These are phyloP conservation scores for Eptesicus fuscus DNA, from an alignment of 2,113 vertebrate genomes.

Conservation along the genomic window DNA sequence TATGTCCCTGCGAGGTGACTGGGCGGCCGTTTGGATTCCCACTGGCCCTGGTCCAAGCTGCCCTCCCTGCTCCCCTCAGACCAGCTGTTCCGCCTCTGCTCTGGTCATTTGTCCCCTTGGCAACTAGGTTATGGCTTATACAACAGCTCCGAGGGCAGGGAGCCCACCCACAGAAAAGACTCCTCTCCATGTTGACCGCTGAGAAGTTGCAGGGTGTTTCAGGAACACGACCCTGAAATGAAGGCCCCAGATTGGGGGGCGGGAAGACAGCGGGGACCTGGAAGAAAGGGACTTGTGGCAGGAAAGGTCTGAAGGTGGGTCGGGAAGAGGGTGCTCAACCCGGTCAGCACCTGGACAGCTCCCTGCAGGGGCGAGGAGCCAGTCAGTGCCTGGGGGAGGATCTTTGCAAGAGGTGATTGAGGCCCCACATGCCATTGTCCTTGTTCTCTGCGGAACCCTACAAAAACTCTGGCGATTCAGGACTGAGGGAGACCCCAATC, in stretches of 20 bases:
- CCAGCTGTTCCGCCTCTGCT: slow-evolving; percentile 53
- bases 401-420: not conserved
- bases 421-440: fast-evolving
- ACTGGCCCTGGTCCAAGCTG: not conserved
- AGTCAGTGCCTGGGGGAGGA: fast-evolving
- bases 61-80: not conserved
- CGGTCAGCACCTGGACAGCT: slow-evolving; percentile 57
- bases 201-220: not conserved
- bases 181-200: not conserved
- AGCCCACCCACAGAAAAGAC: not conserved
- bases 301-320: not conserved
- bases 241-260: not conserved
- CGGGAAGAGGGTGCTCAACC: fast-evolving
- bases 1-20: not conserved
- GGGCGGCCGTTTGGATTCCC: not conserved
- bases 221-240: not conserved
- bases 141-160: not conserved
- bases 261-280: not conserved
- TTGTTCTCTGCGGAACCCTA: not conserved
- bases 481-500: not conserved
- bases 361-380: not conserved
- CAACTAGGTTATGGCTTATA: slow-evolving; percentile 40
- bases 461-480: not conserved
- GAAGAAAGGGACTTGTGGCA: not conserved
- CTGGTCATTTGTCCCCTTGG: slow-evolving; percentile 42